These are phyloP conservation scores for Iphiclides podalirius DNA, from an alignment of 2,888 invertebrate species.

Conservation along the genomic window DNA sequence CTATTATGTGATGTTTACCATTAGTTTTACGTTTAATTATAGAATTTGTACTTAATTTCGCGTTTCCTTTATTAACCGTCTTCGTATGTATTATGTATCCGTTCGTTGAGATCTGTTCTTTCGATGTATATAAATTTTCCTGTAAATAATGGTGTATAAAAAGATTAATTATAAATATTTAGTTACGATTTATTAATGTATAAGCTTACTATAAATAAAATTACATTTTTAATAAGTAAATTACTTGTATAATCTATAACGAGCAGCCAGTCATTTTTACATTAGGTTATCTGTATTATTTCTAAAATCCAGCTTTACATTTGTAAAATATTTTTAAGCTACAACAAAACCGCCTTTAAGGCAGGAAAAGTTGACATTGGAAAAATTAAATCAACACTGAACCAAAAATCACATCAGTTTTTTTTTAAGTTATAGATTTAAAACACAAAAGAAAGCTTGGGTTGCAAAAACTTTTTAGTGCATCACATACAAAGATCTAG, in stretches of 20 bases:
- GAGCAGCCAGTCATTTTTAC: slow-evolving; percentile 28
- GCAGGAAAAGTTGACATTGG: background rate
- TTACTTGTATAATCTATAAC: slow-evolving; percentile 27
- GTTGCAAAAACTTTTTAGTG: background rate
- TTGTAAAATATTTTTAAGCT: slow-evolving; percentile 5
- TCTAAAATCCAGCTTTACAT: slow-evolving; percentile 9
- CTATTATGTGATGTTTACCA: slow-evolving; percentile 63
- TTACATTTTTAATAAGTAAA: slow-evolving; percentile 30
- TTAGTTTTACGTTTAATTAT: slow-evolving; percentile 42
- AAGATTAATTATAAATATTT: slow-evolving; percentile 38
- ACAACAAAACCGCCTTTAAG: slow-evolving; percentile 13
- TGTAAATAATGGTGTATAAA: slow-evolving; percentile 59
- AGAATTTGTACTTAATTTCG: slow-evolving; percentile 33
- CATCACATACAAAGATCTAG: too few species aligned
- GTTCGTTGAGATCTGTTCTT: slow-evolving; percentile 54
- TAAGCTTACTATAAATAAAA: slow-evolving; percentile 33
- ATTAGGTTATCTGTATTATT: slow-evolving; percentile 23
- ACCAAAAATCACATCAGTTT: background rate
- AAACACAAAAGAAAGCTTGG: background rate
- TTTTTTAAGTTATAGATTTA: background rate
- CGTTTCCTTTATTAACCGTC: slow-evolving; percentile 29
- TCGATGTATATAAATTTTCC: slow-evolving; percentile 51
- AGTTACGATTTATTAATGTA: slow-evolving; percentile 32
- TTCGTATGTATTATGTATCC: slow-evolving; percentile 35
- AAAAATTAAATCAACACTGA: too few species aligned